Evolutionary conservation across 2,888 invertebrate genomes (phyloP).

Genomic region (Escarpia spicata): DNA sequence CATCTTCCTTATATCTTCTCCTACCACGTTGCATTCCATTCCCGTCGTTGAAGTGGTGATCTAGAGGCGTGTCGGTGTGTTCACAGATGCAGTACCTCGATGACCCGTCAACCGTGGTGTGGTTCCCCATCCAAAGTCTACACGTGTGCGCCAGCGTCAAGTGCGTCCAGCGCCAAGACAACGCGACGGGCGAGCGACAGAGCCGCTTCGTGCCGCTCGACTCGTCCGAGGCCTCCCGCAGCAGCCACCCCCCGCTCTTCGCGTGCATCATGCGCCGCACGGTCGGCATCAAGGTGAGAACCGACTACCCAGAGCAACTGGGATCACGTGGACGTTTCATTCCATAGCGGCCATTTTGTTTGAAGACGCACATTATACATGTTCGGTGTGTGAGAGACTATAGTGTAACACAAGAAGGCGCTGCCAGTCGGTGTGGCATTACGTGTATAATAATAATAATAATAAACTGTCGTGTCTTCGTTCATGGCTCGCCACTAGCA

Average conservation of each 20-base stretch:
- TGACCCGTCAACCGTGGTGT: constrained; percentile 53
- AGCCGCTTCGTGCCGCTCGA: constrained; percentile 60
- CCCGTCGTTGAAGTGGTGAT: neutral
- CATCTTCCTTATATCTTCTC: too few species aligned
- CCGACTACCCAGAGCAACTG: too few species aligned
- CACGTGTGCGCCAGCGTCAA: constrained; percentile 63
- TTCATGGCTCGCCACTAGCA: too few species aligned
- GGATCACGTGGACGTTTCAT: too few species aligned
- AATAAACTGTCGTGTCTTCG: too few species aligned
- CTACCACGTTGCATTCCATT: neutral
- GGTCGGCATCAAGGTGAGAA: constrained; percentile 52
- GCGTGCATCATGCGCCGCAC: constrained; percentile 60
- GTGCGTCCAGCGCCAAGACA: constrained; percentile 50
- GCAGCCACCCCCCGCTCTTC: constrained; percentile 60
- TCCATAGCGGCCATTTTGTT: too few species aligned
- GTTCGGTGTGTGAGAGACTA: too few species aligned
- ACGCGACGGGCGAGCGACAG: constrained; percentile 44
- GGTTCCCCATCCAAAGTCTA: constrained; percentile 61
- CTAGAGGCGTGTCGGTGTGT: neutral
- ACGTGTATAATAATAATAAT: too few species aligned
- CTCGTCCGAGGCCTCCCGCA: constrained; percentile 48
- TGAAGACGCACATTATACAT: too few species aligned
- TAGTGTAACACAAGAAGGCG: too few species aligned
- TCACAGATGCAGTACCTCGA: constrained; percentile 83
- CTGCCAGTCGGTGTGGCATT: too few species aligned